Conservation (phyloP, 2,797 vertebrate species). For the Artibeus jamaicensis region DNA sequence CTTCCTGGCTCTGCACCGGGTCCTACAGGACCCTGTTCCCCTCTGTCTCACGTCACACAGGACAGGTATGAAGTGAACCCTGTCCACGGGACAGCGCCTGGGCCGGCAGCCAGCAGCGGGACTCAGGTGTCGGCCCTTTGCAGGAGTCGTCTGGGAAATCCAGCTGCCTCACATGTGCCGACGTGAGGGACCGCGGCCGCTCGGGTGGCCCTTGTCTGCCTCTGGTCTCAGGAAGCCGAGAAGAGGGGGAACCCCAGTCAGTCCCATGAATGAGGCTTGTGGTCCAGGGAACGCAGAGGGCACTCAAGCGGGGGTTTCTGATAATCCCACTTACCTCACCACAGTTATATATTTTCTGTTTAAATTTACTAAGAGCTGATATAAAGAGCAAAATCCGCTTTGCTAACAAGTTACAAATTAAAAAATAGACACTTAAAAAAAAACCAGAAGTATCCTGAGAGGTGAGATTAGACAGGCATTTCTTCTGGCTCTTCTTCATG, state of each 20-base stretch:
- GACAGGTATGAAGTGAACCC: neutral
- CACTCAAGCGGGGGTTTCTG: neutral
- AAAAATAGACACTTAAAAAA: neutral
- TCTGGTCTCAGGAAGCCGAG: neutral
- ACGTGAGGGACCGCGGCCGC: neutral
- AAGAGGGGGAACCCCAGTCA: too few species aligned
- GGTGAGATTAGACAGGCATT: neutral
- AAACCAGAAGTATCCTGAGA: neutral
- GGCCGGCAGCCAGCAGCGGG: too few species aligned
- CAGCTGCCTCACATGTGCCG: accelerated
- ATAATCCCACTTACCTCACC: neutral
- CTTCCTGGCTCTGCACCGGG: neutral
- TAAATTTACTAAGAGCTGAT: neutral
- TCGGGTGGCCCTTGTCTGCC: neutral
- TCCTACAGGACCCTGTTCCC: neutral
- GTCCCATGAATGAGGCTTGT: neutral
- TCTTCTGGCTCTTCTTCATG: neutral
- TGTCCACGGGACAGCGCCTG: neutral
- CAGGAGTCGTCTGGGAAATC: neutral
- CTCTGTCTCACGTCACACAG: neutral
- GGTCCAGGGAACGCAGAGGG: neutral
- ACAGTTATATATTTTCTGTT: neutral
- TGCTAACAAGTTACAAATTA: neutral
- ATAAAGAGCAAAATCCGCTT: neutral
- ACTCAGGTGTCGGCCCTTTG: neutral